Evolutionary conservation across 2,888 invertebrate genomes (phyloP), one percentile per base, ranked within the genome.

Genomic region (Euzophera pinguis): DNA sequence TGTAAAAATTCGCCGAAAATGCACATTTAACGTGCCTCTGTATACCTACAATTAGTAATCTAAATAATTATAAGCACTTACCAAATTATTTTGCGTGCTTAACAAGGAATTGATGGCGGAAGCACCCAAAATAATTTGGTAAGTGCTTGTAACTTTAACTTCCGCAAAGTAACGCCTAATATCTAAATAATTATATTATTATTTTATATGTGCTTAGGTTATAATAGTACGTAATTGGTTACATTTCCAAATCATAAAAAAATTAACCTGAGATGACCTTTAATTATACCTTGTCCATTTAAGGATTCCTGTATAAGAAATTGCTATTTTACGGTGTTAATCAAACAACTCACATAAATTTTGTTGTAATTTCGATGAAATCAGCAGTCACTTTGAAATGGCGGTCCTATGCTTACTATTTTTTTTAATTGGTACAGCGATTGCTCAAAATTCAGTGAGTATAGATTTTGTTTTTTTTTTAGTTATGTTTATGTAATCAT

Each of bases 271-370:
- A 32, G 9, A 32, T 10, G 39, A 39, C 14, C 14, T 14, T 8
- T 39, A 39, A 39, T 39, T 16, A 45, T 45, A 16, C 3, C 1
- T 45, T 32, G 2, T 22, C 22, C 32, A 32, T 32, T 16, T 32
- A 13, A 14, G 7, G 10, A 45, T 1, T 16, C 32, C 45, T 45
- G 45, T 45, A 14, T 16, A 1, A 32, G 16, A 45, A 45, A 45
- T 45, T 45, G 45, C 45, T 6, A 45, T 45, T 45, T 34, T 45
- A 32, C 45, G 45, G 32, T 32, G 9, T 14, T 14, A 32, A 45
- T 45, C 16, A 10, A 29, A 32, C 32, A 32, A 16, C 16, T 10
- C 27, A 32, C 32, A 45, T 45, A 45, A 32, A 45, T 14, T 34
- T 10, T 7, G 16, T 13, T 16, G 45, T 16, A 9, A 10, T 39